A percentile compares a stretch with the other conserved stretches of the same genome.
Conservation (phyloP, 2,113 vertebrate genomes). For the Megaleporinus macrocephalus region DNA sequence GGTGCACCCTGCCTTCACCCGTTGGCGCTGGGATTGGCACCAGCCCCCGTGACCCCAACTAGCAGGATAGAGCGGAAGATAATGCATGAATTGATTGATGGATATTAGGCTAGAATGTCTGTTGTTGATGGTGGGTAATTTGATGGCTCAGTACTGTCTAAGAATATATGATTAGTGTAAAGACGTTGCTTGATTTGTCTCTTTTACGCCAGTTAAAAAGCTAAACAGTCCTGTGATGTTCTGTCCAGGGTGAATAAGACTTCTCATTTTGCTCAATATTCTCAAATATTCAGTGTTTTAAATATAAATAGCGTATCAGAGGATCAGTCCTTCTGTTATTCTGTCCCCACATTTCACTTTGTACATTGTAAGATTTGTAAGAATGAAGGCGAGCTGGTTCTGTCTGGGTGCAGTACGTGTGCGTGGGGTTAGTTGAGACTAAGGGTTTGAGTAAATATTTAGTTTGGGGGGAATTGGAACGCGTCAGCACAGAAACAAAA, state of each 20-base stretch:
- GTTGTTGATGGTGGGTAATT: background rate
- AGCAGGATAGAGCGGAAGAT: too few relatives aligned
- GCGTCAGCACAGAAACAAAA: constrained; percentile 23
- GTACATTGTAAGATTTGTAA: background rate
- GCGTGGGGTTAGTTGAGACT: background rate
- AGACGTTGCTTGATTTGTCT: background rate
- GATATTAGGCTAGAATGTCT: too few relatives aligned
- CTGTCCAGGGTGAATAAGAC: background rate
- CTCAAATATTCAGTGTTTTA: too few relatives aligned
- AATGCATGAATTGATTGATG: too few relatives aligned
- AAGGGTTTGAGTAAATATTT: constrained; percentile 25
- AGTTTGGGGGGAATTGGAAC: constrained; percentile 8
- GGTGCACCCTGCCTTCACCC: too few relatives aligned
- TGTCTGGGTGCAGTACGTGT: background rate
- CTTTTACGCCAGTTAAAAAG: background rate
- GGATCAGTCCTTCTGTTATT: background rate
- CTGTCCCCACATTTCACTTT: background rate
- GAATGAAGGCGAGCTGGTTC: background rate
- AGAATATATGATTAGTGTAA: background rate
- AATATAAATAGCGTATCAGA: background rate
- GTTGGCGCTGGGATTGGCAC: too few relatives aligned
- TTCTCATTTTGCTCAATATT: too few relatives aligned
- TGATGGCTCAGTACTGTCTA: background rate
- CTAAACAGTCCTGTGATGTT: background rate
- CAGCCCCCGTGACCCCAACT: too few relatives aligned